phyloP scores from a whole-genome alignment of 2,113 vertebrate species.

The Felis chaus region DNA sequence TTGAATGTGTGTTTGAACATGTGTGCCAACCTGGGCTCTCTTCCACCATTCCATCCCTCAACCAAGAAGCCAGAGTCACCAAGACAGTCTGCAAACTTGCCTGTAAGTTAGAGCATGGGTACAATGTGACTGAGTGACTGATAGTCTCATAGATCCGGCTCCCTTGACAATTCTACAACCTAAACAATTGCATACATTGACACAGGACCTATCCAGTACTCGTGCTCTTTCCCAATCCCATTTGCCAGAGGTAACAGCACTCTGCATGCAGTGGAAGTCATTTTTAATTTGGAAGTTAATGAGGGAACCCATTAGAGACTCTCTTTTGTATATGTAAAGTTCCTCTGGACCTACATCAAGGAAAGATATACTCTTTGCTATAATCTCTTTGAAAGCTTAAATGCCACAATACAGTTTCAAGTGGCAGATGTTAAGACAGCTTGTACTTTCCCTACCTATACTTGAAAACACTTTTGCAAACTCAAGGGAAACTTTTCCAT shows the following conservation, averaged over 20 bases:
- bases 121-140: accelerated
- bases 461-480: slow-evolving; percentile 50
- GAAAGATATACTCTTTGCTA: neutral
- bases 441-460: neutral
- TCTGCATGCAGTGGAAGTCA: neutral
- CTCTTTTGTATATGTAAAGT: neutral
- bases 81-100: neutral
- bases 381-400: neutral
- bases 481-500: slow-evolving; percentile 58
- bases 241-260: neutral
- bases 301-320: neutral
- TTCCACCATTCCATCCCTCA: neutral
- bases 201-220: neutral
- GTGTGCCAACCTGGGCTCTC: neutral
- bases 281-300: slow-evolving; percentile 39
- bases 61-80: neutral
- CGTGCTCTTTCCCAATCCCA: neutral
- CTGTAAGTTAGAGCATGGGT: neutral
- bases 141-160: neutral
- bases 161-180: neutral
- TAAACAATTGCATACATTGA: neutral
- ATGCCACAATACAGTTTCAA: neutral
- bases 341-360: neutral
- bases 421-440: neutral
- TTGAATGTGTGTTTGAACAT: neutral